A percentile compares a stretch with the other conserved stretches of the same genome.
These are phyloP conservation scores for Nasonovia ribisnigri DNA, from an alignment of 2,888 invertebrate species.

Conservation along the genomic window DNA sequence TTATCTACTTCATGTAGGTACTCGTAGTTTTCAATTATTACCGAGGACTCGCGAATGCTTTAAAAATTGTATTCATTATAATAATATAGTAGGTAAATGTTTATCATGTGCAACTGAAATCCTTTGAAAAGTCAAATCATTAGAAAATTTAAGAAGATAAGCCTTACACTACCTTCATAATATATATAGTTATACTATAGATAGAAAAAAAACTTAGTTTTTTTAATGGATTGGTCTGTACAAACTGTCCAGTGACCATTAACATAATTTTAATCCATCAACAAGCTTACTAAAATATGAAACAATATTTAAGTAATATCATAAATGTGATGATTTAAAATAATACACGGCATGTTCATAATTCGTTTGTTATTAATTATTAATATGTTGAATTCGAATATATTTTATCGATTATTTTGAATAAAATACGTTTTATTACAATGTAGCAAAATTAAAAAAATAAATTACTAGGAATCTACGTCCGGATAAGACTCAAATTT, in stretches of 20 bases:
- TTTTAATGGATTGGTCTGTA: neutral
- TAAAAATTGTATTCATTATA: too few species aligned
- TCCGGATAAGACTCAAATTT: neutral
- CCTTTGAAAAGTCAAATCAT: neutral
- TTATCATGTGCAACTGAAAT: neutral
- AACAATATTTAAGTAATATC: neutral
- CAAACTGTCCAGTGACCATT: neutral
- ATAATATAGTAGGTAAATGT: neutral
- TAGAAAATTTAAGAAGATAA: neutral
- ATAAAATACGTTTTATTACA: neutral
- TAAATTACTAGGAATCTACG: neutral
- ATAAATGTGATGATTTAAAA: neutral
- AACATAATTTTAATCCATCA: neutral
- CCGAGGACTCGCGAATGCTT: too few species aligned
- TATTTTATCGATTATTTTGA: neutral
- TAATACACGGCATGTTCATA: neutral
- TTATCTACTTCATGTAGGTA: too few species aligned
- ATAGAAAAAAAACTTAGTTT: neutral
- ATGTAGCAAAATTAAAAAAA: neutral
- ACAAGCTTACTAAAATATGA: neutral
- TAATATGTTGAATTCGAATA: neutral
- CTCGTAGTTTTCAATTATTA: too few species aligned
- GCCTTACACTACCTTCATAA: neutral
- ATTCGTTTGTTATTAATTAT: neutral
- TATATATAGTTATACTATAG: neutral